Evolutionary conservation across 2,113 vertebrate genomes (phyloP).

Genomic region (Pangasianodon hypophthalmus): DNA sequence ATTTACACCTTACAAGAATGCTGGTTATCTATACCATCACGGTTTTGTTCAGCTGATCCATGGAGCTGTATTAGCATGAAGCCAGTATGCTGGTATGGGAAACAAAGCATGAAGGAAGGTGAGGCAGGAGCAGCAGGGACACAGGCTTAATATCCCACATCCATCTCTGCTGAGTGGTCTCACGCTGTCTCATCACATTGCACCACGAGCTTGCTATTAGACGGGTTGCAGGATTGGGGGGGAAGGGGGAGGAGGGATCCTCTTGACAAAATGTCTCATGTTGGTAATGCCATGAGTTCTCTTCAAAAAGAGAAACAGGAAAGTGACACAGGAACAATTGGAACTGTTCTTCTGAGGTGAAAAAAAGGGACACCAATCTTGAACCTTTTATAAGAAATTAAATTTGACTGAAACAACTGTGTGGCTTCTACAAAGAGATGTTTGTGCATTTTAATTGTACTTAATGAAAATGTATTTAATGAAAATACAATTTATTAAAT

Average conservation of each 20-base stretch:
- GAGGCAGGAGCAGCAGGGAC: conserved; percentile 43
- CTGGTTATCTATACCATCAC: conserved; percentile 10
- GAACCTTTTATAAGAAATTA: conserved; percentile 1
- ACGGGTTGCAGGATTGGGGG: conserved; percentile 9
- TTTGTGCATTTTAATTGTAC: not conserved
- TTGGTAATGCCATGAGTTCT: conserved; percentile 19
- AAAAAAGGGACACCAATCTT: not conserved
- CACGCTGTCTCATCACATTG: conserved; percentile 50
- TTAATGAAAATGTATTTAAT: not conserved
- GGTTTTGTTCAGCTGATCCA: conserved; percentile 24
- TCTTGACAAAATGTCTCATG: conserved; percentile 33
- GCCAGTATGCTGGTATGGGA: conserved; percentile 25
- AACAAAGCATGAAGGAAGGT: conserved; percentile 43
- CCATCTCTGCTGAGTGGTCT: conserved; percentile 52
- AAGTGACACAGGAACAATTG: not conserved
- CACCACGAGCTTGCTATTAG: conserved; percentile 32
- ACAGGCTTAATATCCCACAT: conserved; percentile 48
- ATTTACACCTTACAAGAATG: not conserved
- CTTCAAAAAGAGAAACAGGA: not conserved
- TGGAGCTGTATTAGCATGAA: conserved; percentile 33
- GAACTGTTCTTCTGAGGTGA: not conserved
- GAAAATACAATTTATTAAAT: too few relatives aligned
- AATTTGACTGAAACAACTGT: not conserved
- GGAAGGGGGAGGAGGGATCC: not conserved
- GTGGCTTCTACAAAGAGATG: not conserved